phyloP scores from a whole-genome alignment of 2,113 vertebrate species.

The mouse (Mus musculus) region GRCm39 chrX:168476001-168476500 shows the following conservation, averaged over 20 bases:
- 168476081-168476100: neutral
- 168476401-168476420: neutral
- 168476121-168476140: neutral
- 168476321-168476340: neutral
- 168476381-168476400: neutral
- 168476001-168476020: conserved; percentile 36
- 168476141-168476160: neutral
- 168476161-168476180: conserved; percentile 13
- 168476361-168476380: no score
- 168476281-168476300: conserved; percentile 24
- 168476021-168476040: conserved; percentile 35
- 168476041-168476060: conserved; percentile 44
- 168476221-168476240: neutral
- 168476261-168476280: neutral
- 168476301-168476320: neutral
- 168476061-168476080: conserved; percentile 1
- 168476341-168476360: neutral
- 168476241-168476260: neutral
- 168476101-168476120: neutral
- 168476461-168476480: neutral
- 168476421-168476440: neutral
- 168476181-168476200: neutral
- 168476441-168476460: neutral
- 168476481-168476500: neutral
- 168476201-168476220: conserved; percentile 23